These are phyloP conservation scores for Temnothorax curvispinosus DNA, from an alignment of 1,140 invertebrate species.

Conservation along the genomic window DNA sequence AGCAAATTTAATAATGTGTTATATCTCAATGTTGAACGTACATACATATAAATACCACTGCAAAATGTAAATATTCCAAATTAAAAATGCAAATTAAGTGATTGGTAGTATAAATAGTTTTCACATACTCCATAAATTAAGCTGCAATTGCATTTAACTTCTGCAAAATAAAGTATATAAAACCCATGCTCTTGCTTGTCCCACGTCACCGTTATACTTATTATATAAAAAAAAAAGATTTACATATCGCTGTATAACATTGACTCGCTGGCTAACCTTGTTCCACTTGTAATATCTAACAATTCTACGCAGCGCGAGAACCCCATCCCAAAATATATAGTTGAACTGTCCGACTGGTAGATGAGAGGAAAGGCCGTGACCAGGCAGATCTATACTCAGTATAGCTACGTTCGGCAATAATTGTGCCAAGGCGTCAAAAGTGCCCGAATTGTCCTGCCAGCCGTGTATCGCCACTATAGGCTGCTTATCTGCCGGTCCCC, in stretches of 20 bases:
- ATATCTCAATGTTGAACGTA: background rate
- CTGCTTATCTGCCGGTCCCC: conserved; percentile 90
- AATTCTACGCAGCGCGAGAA: conserved; percentile 90
- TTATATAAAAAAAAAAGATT: background rate
- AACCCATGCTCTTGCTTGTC: conserved; percentile 7
- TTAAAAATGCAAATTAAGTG: background rate
- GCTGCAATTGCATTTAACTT: background rate
- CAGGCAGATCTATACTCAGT: conserved; percentile 91
- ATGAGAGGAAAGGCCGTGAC: conserved; percentile 93
- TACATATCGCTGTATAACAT: conserved; percentile 69
- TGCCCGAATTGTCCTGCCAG: conserved; percentile 96
- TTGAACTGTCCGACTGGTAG: conserved; percentile 91
- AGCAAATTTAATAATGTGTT: background rate
- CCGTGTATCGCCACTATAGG: conserved; percentile 94
- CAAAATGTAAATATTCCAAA: background rate
- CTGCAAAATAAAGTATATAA: conserved; percentile 3
- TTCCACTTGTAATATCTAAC: conserved; percentile 92
- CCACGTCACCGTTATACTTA: background rate
- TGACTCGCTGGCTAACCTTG: conserved; percentile 86
- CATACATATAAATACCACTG: background rate
- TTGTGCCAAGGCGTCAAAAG: conserved; percentile 92
- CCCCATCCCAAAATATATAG: conserved; percentile 93
- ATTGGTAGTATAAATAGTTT: conserved; percentile 4
- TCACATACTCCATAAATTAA: background rate
- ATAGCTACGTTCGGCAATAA: conserved; percentile 88